phyloP scores from a whole-genome alignment of 2,797 vertebrate genomes.

The Hafferia zeledoni region DNA sequence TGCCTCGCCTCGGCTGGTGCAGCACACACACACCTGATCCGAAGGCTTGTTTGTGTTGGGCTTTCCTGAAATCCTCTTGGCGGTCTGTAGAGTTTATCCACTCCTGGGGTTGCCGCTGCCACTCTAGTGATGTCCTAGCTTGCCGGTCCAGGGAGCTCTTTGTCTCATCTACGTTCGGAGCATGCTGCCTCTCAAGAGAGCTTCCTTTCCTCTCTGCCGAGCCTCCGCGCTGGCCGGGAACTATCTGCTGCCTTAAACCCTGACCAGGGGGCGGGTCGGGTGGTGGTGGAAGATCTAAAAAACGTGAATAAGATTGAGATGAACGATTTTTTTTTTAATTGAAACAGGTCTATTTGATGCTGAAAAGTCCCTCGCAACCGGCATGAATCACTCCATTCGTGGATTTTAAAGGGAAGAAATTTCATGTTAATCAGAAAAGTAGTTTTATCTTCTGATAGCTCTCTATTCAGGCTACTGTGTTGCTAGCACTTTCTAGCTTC shows the following conservation, averaged over 20 bases:
- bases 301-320: conserved; percentile 80
- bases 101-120: conserved; percentile 91
- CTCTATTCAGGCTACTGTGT: background rate
- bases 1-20: conserved; percentile 57
- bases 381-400: background rate
- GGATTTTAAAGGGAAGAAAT: background rate
- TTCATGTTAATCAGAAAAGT: background rate
- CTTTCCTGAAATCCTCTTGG: conserved; percentile 87
- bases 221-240: conserved; percentile 78
- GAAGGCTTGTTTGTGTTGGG: conserved; percentile 87
- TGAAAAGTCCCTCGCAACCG: background rate
- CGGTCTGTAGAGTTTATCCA: conserved; percentile 91
- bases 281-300: conserved; percentile 98
- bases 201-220: conserved; percentile 90
- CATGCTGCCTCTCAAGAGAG: conserved; percentile 92
- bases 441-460: background rate
- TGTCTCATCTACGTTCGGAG: conserved; percentile 85
- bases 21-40: conserved; percentile 81
- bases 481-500: background rate
- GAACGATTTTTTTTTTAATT: conserved; percentile 58
- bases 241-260: conserved; percentile 88
- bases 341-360: conserved; percentile 53
- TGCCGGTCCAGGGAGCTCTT: conserved; percentile 90
- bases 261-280: conserved; percentile 96
- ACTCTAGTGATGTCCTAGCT: conserved; percentile 89